Conservation (phyloP, 1,140 invertebrate genomes). For the Colletes gigas region DNA sequence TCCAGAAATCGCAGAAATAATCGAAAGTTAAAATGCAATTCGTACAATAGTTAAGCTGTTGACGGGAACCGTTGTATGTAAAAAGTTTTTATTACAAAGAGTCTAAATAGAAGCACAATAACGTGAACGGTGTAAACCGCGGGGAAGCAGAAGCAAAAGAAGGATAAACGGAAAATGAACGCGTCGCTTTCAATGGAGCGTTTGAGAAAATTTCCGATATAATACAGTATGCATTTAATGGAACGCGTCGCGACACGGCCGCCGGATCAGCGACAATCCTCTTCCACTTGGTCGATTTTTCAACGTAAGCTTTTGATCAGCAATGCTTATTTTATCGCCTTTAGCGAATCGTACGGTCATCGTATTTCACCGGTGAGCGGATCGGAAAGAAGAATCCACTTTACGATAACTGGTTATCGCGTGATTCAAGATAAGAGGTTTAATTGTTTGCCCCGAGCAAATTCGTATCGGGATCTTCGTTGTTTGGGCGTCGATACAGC, state of each 20-base stretch:
- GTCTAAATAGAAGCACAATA: neutral
- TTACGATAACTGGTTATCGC: conserved; percentile 3
- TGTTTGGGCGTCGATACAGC: neutral
- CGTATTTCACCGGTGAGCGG: neutral
- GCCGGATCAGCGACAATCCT: conserved; percentile 21
- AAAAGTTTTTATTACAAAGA: neutral
- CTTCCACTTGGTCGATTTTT: conserved; percentile 35
- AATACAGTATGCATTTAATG: conserved; percentile 10
- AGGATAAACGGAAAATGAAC: neutral
- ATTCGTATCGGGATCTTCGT: neutral
- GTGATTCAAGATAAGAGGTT: neutral
- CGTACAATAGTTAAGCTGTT: neutral
- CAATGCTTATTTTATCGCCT: conserved; percentile 1
- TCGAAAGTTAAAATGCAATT: too few species aligned
- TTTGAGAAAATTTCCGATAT: conserved; percentile 15
- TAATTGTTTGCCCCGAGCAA: neutral
- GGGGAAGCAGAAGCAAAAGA: neutral
- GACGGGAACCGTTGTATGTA: neutral
- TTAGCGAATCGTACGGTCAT: neutral
- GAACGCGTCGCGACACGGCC: neutral
- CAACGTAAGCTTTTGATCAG: conserved; percentile 8
- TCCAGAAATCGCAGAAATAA: too few species aligned
- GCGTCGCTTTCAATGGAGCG: neutral
- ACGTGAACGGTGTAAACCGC: neutral
- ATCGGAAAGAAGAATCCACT: conserved; percentile 14